phyloP scores from a whole-genome alignment of 2,888 invertebrate genomes.

The Drosophila longiperda region DNA sequence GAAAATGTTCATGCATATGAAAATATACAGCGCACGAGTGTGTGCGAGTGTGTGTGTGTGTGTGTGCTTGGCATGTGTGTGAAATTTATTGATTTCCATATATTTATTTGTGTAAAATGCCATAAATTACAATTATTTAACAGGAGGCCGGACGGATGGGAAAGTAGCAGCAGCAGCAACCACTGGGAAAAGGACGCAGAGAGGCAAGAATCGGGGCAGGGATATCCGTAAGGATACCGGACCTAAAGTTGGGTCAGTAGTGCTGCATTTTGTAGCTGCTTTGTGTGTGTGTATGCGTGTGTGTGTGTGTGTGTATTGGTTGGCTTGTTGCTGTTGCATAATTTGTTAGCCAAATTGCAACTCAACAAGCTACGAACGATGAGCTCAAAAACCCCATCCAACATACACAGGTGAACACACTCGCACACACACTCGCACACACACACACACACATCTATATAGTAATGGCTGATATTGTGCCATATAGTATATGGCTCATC shows the following conservation, averaged over 20 bases:
- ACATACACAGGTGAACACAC: constrained; percentile 31
- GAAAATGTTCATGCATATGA: constrained; percentile 42
- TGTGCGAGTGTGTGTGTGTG: not conserved
- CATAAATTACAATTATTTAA: constrained; percentile 81
- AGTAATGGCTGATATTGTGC: constrained; percentile 19
- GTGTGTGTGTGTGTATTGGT: constrained; percentile 29
- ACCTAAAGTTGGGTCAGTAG: constrained; percentile 69
- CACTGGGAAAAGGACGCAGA: not conserved
- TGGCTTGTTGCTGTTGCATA: constrained; percentile 67
- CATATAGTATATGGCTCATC: constrained; percentile 51
- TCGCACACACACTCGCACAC: constrained; percentile 14
- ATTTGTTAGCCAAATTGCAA: constrained; percentile 78
- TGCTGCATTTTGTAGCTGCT: constrained; percentile 17
- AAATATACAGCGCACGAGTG: constrained; percentile 2
- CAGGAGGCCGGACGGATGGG: constrained; percentile 52
- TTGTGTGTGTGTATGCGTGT: constrained; percentile 20
- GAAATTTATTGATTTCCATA: constrained; percentile 77
- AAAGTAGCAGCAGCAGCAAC: constrained; percentile 3
- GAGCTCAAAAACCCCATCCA: constrained; percentile 36
- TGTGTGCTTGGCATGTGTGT: constrained; percentile 8
- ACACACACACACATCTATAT: constrained; percentile 2
- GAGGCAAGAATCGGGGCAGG: constrained; percentile 11
- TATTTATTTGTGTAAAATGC: constrained; percentile 79
- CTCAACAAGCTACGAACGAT: constrained; percentile 70
- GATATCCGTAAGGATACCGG: constrained; percentile 12